phyloP scores from a whole-genome alignment of 2,888 invertebrate genomes.

The Agonopterix heracliana region DNA sequence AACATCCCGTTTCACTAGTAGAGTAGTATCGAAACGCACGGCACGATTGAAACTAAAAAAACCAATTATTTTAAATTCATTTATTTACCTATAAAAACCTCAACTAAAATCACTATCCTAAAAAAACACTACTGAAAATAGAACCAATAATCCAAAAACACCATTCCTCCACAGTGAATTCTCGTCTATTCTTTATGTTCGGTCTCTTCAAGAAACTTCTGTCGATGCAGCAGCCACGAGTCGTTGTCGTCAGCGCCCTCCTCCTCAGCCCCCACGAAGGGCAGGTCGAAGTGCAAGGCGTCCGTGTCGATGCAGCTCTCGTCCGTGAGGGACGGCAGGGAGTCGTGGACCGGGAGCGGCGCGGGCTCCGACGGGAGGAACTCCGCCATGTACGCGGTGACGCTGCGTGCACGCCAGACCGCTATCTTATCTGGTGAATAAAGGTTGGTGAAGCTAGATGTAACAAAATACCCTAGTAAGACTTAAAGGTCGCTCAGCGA shows the following conservation, averaged over 20 bases:
- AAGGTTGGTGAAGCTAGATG: neutral
- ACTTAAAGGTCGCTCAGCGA: no score
- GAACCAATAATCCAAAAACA: no score
- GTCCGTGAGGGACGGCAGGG: constrained; percentile 70
- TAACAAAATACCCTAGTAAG: no score
- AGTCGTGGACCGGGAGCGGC: constrained; percentile 80
- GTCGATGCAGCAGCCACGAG: constrained; percentile 61
- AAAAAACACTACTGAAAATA: no score
- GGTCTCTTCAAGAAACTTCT: constrained; percentile 60
- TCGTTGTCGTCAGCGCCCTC: constrained; percentile 58
- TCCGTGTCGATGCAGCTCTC: constrained; percentile 49
- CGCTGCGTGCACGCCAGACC: constrained; percentile 82
- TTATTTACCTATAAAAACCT: no score
- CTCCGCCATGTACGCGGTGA: constrained; percentile 81
- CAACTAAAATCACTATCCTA: no score
- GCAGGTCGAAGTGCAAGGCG: constrained; percentile 57
- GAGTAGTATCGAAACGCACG: no score
- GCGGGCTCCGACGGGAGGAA: constrained; percentile 82
- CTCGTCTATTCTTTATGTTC: constrained; percentile 23
- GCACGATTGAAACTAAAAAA: no score
- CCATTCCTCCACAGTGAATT: no score
- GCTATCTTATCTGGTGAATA: constrained; percentile 59
- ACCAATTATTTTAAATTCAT: no score
- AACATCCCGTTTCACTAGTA: no score
- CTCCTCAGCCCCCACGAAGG: constrained; percentile 45